phyloP scores from a whole-genome alignment of 30 jellyfish, hydroid and myxozoan species.

The Sanderia malayensis region DNA sequence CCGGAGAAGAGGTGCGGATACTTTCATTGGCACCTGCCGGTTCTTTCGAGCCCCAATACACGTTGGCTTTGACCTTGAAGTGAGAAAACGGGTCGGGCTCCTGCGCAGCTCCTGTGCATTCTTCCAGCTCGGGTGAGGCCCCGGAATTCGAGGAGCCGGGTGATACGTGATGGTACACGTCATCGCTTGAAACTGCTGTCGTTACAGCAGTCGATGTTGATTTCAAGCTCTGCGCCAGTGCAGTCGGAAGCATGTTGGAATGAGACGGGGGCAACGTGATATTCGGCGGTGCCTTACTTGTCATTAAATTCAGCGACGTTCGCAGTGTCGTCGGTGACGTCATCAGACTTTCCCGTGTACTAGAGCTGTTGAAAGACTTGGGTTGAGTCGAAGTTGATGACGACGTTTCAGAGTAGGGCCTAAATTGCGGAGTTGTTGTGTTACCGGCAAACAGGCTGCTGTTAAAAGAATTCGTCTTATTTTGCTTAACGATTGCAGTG shows the following conservation, averaged over 20 bases:
- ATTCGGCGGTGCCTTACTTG: slow-evolving; percentile 55
- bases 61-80: slow-evolving; percentile 36
- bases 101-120: slow-evolving; percentile 14
- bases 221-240: slow-evolving; percentile 19
- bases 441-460: background rate
- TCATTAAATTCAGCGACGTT: slow-evolving; percentile 12
- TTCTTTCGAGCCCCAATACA: slow-evolving; percentile 57
- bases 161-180: background rate
- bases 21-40: slow-evolving; percentile 14
- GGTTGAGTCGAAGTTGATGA: background rate
- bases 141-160: slow-evolving; percentile 1
- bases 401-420: background rate
- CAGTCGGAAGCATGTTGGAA: slow-evolving; percentile 59
- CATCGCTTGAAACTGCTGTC: background rate
- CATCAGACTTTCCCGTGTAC: background rate
- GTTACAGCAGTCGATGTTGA: slow-evolving; percentile 4
- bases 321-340: background rate
- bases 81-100: slow-evolving; percentile 22
- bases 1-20: background rate
- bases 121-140: slow-evolving; percentile 5
- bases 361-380: background rate
- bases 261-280: slow-evolving; percentile 54
- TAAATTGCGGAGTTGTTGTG: background rate
- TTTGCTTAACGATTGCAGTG: too few species aligned
- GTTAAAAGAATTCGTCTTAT: background rate